Conservation (phyloP, 2,888 invertebrate genomes). For the Cataglyphis cursor region DNA sequence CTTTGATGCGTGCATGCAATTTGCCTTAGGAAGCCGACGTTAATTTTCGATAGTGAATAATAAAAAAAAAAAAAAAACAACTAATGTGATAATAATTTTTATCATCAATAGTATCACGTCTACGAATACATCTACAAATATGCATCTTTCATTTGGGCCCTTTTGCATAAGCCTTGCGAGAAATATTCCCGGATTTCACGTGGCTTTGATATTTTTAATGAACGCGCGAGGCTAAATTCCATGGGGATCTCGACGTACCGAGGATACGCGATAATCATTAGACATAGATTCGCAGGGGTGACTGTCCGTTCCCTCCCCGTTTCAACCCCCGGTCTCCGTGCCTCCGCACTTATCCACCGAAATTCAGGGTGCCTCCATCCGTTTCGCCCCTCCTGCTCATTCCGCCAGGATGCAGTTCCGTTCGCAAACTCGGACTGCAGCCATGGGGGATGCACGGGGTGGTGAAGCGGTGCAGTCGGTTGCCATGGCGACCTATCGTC, state of each 20-base stretch:
- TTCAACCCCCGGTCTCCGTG: slow-evolving; percentile 64
- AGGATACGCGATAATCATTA: slow-evolving; percentile 80
- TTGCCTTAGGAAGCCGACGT: slow-evolving; percentile 21
- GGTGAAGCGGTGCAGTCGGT: slow-evolving; percentile 84
- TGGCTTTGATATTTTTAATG: slow-evolving; percentile 71
- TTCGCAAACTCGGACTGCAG: slow-evolving; percentile 84
- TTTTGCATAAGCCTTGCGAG: slow-evolving; percentile 24
- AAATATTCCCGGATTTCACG: slow-evolving; percentile 28
- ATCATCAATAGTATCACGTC: background rate
- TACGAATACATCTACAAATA: slow-evolving; percentile 11
- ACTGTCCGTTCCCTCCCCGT: slow-evolving; percentile 73
- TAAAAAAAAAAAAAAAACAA: background rate
- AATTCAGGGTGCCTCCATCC: slow-evolving; percentile 80
- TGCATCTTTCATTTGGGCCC: slow-evolving; percentile 6
- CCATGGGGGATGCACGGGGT: slow-evolving; percentile 82
- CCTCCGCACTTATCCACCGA: slow-evolving; percentile 81
- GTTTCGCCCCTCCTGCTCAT: slow-evolving; percentile 54
- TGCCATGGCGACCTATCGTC: slow-evolving; percentile 86
- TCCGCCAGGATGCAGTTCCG: slow-evolving; percentile 80
- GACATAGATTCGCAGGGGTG: slow-evolving; percentile 82
- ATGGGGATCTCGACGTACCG: slow-evolving; percentile 63
- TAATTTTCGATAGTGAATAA: background rate
- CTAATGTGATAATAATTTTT: background rate
- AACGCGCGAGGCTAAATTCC: slow-evolving; percentile 67
- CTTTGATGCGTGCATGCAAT: slow-evolving; percentile 17